phyloP scores from a whole-genome alignment of 2,797 vertebrate genomes.

The Myiotriccus ornatus region DNA sequence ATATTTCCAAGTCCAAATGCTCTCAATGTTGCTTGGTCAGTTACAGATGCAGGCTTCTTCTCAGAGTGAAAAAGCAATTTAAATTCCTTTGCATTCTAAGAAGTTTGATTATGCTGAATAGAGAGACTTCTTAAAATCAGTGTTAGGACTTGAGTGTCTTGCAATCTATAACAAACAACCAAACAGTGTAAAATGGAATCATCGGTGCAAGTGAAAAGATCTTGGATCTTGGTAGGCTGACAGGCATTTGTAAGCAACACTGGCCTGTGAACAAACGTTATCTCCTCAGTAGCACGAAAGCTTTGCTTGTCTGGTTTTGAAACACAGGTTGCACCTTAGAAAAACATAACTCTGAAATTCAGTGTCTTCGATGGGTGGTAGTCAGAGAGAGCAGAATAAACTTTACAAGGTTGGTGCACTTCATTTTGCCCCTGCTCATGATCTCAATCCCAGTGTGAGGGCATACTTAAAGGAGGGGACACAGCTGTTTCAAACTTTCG shows the following conservation, averaged over 20 bases:
- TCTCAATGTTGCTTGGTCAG: neutral
- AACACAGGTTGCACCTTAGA: neutral
- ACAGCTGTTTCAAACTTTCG: rapidly evolving
- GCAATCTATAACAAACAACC: neutral
- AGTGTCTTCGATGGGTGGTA: neutral
- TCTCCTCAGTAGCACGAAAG: neutral
- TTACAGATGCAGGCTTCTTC: neutral
- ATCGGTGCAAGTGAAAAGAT: neutral
- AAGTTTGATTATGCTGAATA: neutral
- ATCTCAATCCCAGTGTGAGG: neutral
- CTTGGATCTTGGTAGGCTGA: neutral
- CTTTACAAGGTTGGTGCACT: neutral
- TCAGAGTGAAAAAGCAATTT: neutral
- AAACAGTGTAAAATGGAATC: neutral
- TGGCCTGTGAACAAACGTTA: neutral
- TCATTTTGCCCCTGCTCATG: neutral
- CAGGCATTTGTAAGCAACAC: neutral
- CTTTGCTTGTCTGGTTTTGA: neutral
- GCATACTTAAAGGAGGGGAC: neutral
- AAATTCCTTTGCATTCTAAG: neutral
- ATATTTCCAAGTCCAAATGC: neutral
- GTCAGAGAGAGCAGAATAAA: neutral
- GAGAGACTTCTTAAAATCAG: neutral
- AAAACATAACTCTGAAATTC: neutral
- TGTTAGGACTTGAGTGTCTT: neutral